phyloP scores from a whole-genome alignment of 2,888 invertebrate genomes.

The Sphaeridia pumilis region DNA sequence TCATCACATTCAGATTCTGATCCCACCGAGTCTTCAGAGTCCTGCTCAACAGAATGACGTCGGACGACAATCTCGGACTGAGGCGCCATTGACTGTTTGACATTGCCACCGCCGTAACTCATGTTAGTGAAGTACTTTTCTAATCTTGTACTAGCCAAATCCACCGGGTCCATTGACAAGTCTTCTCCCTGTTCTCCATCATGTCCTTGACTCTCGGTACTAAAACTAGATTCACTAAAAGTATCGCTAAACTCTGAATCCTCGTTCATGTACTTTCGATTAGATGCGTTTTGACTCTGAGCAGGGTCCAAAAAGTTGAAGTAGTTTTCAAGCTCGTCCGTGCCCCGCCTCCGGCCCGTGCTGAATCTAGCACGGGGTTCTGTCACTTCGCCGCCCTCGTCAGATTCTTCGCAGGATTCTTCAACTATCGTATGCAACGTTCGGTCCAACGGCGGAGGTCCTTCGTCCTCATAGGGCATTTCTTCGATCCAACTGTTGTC shows the following conservation, averaged over 20 bases:
- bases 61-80: constrained; percentile 14
- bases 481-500: constrained; percentile 63
- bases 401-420: constrained; percentile 86
- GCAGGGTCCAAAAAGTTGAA: constrained; percentile 15
- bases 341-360: constrained; percentile 5
- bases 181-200: constrained; percentile 40
- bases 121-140: constrained; percentile 69
- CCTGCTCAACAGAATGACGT: constrained; percentile 12
- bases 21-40: constrained; percentile 32
- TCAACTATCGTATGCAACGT: constrained; percentile 86
- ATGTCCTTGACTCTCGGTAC: constrained; percentile 18
- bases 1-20: constrained; percentile 35
- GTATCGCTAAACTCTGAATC: constrained; percentile 40
- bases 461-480: constrained; percentile 31
- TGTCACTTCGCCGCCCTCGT: constrained; percentile 36
- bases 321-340: constrained; percentile 20
- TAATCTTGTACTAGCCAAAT: constrained; percentile 67
- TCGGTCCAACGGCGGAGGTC: constrained; percentile 67
- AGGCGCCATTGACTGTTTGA: constrained; percentile 23
- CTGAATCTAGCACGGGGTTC: too few relatives aligned
- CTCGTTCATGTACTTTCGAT: constrained; percentile 27
- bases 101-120: constrained; percentile 23
- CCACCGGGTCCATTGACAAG: constrained; percentile 50
- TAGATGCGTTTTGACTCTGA: background rate
- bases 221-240: constrained; percentile 46